A percentile compares a stretch with the other conserved stretches of the same genome.
Evolutionary conservation across 1,140 invertebrate genomes (phyloP).

Genomic region (Euwallacea similis): DNA sequence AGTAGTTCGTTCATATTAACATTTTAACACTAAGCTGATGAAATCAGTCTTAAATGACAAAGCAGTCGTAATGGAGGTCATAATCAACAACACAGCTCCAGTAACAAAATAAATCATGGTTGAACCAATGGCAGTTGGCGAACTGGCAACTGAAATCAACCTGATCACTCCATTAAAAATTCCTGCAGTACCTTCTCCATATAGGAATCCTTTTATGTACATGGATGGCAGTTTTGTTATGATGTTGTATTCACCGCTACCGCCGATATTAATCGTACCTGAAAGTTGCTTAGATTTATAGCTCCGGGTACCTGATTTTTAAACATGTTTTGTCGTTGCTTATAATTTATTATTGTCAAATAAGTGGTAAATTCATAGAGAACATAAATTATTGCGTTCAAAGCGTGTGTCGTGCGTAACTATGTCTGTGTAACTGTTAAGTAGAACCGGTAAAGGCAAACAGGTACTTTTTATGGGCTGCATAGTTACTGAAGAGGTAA

Average conservation of each 20-base stretch:
- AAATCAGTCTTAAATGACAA: conserved; percentile 13
- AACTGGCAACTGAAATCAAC: conserved; percentile 11
- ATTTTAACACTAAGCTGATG: conserved; percentile 18
- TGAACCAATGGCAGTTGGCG: conserved; percentile 13
- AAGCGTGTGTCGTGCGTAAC: too few species aligned
- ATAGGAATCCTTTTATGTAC: conserved; percentile 19
- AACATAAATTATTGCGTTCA: too few species aligned
- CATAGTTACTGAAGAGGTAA: too few species aligned
- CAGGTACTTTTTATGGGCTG: too few species aligned
- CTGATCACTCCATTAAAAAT: conserved; percentile 15
- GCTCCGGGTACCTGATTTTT: not conserved
- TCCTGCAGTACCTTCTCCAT: conserved; percentile 14
- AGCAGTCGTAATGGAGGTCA: not conserved
- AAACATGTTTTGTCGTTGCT: not conserved
- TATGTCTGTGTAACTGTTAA: too few species aligned
- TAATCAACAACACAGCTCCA: conserved; percentile 8
- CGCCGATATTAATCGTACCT: conserved; percentile 14
- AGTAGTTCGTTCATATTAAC: too few species aligned
- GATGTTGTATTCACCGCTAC: conserved; percentile 2
- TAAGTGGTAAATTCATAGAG: too few species aligned
- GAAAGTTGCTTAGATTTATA: too few species aligned
- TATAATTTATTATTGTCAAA: too few species aligned
- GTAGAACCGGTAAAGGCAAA: too few species aligned
- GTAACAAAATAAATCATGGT: conserved; percentile 25
- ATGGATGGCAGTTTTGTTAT: conserved; percentile 20